A percentile compares a stretch with the other conserved stretches of the same genome.
Evolutionary conservation across 2,888 invertebrate genomes (phyloP).

Genomic region (Unio pictorum): DNA sequence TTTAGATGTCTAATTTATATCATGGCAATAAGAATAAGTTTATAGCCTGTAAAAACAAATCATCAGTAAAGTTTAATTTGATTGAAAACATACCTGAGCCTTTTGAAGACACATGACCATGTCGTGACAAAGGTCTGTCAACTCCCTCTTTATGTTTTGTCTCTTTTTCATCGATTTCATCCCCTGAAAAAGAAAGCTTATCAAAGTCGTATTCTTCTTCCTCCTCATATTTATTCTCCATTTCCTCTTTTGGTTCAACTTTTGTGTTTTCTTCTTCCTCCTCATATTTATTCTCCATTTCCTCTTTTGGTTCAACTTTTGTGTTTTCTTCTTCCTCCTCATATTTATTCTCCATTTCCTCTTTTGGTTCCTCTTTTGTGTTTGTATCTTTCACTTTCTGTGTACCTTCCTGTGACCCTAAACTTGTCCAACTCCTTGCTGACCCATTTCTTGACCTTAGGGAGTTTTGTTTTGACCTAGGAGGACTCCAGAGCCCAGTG

Average conservation of each 20-base stretch:
- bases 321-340: not conserved
- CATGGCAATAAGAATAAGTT: too few relatives aligned
- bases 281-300: not conserved
- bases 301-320: not conserved
- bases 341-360: conserved; percentile 9
- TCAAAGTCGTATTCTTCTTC: not conserved
- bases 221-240: conserved; percentile 1
- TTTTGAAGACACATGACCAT: conserved; percentile 27
- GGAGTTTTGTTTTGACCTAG: conserved; percentile 9
- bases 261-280: not conserved
- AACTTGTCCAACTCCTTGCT: conserved; percentile 16
- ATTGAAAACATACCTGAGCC: conserved; percentile 10
- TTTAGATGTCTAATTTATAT: too few relatives aligned
- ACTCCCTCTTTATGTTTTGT: conserved; percentile 33
- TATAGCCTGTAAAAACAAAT: too few relatives aligned
- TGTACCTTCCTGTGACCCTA: conserved; percentile 14
- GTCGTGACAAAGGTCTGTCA: conserved; percentile 43
- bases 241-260: not conserved
- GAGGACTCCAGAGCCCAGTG: not conserved
- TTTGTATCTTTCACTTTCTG: conserved; percentile 13
- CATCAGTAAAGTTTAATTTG: not conserved
- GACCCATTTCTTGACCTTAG: conserved; percentile 11
- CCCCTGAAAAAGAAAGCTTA: conserved; percentile 2
- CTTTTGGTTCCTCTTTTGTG: conserved; percentile 1
- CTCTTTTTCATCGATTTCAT: conserved; percentile 5